A percentile compares a stretch with the other conserved stretches of the same genome.
phyloP scores from a whole-genome alignment of 2,113 vertebrate genomes.

The Haplochromis burtoni region DNA sequence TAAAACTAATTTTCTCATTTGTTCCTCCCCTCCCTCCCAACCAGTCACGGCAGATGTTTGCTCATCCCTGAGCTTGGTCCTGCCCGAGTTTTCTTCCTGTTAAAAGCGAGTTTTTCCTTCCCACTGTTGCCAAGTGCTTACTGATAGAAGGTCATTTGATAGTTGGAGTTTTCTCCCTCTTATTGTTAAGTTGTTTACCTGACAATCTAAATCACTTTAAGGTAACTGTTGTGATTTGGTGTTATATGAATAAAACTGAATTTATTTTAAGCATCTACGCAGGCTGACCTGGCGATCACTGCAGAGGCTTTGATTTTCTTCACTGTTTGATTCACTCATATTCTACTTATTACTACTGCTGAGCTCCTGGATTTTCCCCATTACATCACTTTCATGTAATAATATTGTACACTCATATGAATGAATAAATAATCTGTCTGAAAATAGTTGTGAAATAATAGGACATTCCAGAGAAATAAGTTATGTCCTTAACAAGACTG shows the following conservation, averaged over 20 bases:
- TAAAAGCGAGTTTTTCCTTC: background rate
- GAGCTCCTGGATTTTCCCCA: background rate
- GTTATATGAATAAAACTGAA: background rate
- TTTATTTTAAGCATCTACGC: background rate
- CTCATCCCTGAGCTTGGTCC: rapidly evolving
- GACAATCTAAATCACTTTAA: background rate
- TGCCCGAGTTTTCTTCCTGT: background rate
- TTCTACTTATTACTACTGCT: background rate
- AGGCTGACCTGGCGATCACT: background rate
- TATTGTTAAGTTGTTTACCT: background rate
- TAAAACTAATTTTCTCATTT: background rate
- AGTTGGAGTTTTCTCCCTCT: background rate
- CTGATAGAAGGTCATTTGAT: background rate
- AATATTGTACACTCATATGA: background rate
- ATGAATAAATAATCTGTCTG: background rate
- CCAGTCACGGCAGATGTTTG: background rate
- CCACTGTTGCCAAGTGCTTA: rapidly evolving
- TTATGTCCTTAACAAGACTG: background rate
- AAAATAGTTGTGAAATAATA: background rate
- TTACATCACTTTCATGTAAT: background rate
- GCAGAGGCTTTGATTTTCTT: background rate
- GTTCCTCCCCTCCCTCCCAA: background rate
- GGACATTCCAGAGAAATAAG: background rate
- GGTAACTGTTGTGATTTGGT: background rate
- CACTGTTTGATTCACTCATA: background rate